Base-by-base conservation (phyloP, 2,113 vertebrate species). In the Cyanoderma ruficeps region DNA sequence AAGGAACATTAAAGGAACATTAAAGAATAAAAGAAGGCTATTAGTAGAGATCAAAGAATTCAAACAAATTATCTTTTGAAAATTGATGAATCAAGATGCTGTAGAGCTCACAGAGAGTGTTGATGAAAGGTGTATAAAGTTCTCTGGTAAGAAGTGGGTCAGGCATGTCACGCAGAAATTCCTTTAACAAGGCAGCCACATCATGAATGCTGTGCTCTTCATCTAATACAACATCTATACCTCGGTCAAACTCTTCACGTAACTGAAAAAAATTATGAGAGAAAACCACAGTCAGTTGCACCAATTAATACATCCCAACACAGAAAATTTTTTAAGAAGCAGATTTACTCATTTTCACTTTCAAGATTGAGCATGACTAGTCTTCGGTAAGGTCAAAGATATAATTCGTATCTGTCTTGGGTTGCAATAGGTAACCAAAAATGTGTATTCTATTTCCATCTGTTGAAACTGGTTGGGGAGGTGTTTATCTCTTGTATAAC, bases 81-180 rank as follows among this genome's bases (percentile, higher is more conserved):
- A 86, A 92, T 1, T 4, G 4, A 15, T 44, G 82, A 79, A 91
- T 53, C 16, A 89, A 84, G 76, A 91, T 41, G 37, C 37, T 79
- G 53, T 13, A 56, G 33, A 83, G 96, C 99, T 98, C 96, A 99
- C 99, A 97, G 89, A 99, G 97, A 35, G 98, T 98, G 95, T 99
- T 99, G 98, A 99, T 99, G 97, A 99, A 99, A 87, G 99, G 98
- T 2, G 98, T 98, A 89, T 99, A 99, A 64, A 99, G 99, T 93
- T 99, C 99, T 97, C 98, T 98, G 74, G 99, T 99, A 69, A 99
- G 99, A 85, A 99, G 98, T 0, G 99, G 98, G 91, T 99, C 99
- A 15, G 99, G 98, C 98, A 99, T 98, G 97, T 99, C 99, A 96
- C 99, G 97, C 77, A 99, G 98, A 95, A 99, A 99, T 96, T 99